Evolutionary conservation across 2,797 vertebrate genomes (phyloP), one percentile per base, ranked within the genome.

Genomic region (Melanotaenia nigrans): DNA sequence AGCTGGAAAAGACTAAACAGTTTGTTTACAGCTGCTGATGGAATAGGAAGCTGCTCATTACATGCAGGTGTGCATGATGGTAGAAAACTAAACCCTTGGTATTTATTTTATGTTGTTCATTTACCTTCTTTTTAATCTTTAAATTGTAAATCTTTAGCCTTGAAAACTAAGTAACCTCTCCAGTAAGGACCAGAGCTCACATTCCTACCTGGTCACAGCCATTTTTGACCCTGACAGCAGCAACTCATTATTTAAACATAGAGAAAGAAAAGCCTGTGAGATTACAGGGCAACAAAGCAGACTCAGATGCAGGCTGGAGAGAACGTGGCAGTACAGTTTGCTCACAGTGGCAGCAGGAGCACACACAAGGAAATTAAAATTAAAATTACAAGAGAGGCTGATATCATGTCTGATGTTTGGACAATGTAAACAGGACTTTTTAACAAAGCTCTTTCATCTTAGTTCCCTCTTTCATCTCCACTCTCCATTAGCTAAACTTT

Each of bases 401-500:
- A 74, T 56, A 49, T 67, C 59, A 47, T 3, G 62, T 69, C 61
- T 69, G 72, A 72, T 68, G 82, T 63, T 75, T 59, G 59, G 67
- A 75, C 57, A 57, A 69, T 6, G 13, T 87, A 81, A 88, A 86
- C 71, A 70, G 2, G 10, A 57, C 71, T 74, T 79, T 28, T 78
- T 81, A 77, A 84, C 71, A 30, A 55, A 74, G 68, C 59, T 14
- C 77, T 81, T 81, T 86, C 68, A 82, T 85, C 78, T 20, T 1
- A 0, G 30, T 24, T 62, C 49, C 0, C 54, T 49, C 76, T 89
- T 71, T 87, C 72, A 87, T 87, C 78, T 69, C 18, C 0, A 22
- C 54, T 30, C 11, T 78, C 67, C 78, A 72, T 77, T 58, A 59
- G 55, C 72, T 65, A 82, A 89, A 86, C 81, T 78, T 77, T 83